These are phyloP conservation scores for Drosophila bipectinata DNA, from an alignment of 1,140 invertebrate species.

Conservation along the genomic window DNA sequence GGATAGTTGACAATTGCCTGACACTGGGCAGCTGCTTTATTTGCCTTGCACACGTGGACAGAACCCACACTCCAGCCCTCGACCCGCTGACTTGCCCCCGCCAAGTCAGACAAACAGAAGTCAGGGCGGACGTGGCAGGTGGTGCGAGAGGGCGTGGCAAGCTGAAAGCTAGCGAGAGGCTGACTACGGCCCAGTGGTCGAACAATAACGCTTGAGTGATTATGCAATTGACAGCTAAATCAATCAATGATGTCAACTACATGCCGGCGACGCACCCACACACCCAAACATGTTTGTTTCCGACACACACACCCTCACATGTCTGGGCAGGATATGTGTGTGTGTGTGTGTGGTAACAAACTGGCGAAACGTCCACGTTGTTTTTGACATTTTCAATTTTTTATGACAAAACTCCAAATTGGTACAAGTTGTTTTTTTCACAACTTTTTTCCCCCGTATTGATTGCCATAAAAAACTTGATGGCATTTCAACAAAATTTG, in stretches of 20 bases:
- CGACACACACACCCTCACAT: slow-evolving; percentile 8
- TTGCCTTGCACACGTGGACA: slow-evolving; percentile 64
- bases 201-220: slow-evolving; percentile 83
- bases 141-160: slow-evolving; percentile 10
- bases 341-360: slow-evolving; percentile 40
- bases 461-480: slow-evolving; percentile 54
- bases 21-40: slow-evolving; percentile 75
- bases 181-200: slow-evolving; percentile 64
- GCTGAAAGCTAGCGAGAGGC: slow-evolving; percentile 33
- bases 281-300: slow-evolving; percentile 22
- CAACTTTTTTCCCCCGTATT: slow-evolving; percentile 26
- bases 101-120: slow-evolving; percentile 60
- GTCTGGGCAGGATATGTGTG: slow-evolving; percentile 13
- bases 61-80: background rate
- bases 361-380: slow-evolving; percentile 60
- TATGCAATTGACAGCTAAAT: slow-evolving; percentile 84
- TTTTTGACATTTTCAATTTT: slow-evolving; percentile 82
- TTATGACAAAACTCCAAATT: slow-evolving; percentile 80
- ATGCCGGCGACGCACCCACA: slow-evolving; percentile 61
- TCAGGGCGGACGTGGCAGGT: slow-evolving; percentile 1
- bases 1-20: slow-evolving; percentile 72
- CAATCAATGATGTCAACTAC: slow-evolving; percentile 83
- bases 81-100: slow-evolving; percentile 33
- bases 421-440: slow-evolving; percentile 56
- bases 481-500: slow-evolving; percentile 40